phyloP scores from a whole-genome alignment of 2,888 invertebrate species.

The Epiblema foenella region DNA sequence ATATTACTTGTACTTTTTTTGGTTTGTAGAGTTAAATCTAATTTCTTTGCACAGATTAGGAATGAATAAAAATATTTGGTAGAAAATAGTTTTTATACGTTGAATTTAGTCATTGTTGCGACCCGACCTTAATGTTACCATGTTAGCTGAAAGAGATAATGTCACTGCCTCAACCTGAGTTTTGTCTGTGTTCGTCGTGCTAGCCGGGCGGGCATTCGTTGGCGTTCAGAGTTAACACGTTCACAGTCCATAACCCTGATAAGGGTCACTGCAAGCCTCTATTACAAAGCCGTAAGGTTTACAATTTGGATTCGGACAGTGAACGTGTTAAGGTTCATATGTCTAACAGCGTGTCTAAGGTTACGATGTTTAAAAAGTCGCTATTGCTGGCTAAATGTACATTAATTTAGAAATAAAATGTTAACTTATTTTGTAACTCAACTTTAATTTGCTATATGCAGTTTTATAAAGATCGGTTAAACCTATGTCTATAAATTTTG shows the following conservation, averaged over 20 bases:
- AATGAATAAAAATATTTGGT: too few relatives aligned
- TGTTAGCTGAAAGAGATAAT: not conserved
- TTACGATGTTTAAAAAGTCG: not conserved
- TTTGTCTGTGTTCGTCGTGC: not conserved
- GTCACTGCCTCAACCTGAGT: not conserved
- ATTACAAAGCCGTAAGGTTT: too few relatives aligned
- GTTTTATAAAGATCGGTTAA: too few relatives aligned
- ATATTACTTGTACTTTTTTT: too few relatives aligned
- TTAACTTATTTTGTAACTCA: not conserved
- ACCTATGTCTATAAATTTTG: too few relatives aligned
- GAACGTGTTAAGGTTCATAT: conserved; percentile 1
- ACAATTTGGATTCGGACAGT: too few relatives aligned
- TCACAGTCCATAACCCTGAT: too few relatives aligned
- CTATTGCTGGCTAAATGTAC: conserved; percentile 4
- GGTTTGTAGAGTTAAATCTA: not conserved
- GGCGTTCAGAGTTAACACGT: not conserved
- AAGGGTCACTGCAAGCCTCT: too few relatives aligned
- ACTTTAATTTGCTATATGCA: not conserved
- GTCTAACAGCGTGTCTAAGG: not conserved
- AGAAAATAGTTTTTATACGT: too few relatives aligned
- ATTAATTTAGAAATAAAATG: conserved; percentile 4
- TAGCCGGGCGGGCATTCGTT: conserved; percentile 4
- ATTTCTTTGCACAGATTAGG: not conserved
- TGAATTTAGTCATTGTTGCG: not conserved
- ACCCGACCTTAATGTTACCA: not conserved